Evolutionary conservation across 2,888 invertebrate genomes (phyloP).

Genomic region (Ormyrus pomaceus): DNA sequence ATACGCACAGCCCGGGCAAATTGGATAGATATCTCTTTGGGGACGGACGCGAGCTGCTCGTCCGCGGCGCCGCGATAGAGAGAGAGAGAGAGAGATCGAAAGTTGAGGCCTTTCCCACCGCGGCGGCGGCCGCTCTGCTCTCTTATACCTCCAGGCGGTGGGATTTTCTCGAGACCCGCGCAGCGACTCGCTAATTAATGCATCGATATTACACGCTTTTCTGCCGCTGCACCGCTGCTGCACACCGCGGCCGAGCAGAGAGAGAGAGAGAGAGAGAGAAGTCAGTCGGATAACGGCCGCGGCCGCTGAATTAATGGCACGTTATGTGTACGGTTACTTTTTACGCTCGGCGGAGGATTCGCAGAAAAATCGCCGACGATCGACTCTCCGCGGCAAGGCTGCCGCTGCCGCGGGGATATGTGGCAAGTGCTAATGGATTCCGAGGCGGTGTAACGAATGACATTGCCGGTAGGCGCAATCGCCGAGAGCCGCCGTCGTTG

Average conservation of each 20-base stretch:
- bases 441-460: no score
- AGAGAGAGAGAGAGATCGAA: slow-evolving; percentile 44
- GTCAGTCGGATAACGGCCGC: slow-evolving; percentile 27
- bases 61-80: neutral
- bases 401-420: no score
- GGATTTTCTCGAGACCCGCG: slow-evolving; percentile 57
- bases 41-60: no score
- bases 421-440: no score
- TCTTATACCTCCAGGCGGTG: slow-evolving; percentile 2
- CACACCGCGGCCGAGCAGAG: neutral
- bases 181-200: slow-evolving; percentile 58
- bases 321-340: slow-evolving; percentile 5
- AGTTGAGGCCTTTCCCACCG: slow-evolving; percentile 57
- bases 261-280: neutral
- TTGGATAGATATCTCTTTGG: no score
- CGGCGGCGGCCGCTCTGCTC: neutral
- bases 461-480: no score
- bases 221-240: neutral
- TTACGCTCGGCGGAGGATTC: neutral
- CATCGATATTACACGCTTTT: slow-evolving; percentile 53
- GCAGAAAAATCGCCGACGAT: neutral
- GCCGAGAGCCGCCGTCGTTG: no score
- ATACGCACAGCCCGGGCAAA: neutral
- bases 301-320: slow-evolving; percentile 19
- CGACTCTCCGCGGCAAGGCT: no score